Percentiles rank a stretch among this genome's conserved stretches.
Evolutionary conservation across 1,140 invertebrate genomes (phyloP).

Genomic region (Drosophila nikananu): DNA sequence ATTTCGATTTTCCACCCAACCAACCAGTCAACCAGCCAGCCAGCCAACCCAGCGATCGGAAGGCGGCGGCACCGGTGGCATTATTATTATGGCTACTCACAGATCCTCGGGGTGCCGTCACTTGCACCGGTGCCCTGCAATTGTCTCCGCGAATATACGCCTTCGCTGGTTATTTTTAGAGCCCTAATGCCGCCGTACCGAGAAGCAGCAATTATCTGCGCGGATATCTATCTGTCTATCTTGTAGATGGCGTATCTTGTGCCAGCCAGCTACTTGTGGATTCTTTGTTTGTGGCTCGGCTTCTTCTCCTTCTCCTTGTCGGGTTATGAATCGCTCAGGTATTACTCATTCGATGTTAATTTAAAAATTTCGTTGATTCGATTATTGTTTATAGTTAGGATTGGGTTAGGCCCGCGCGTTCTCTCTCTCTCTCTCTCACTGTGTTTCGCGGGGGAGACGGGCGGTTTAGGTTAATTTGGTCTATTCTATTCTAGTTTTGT

Average conservation of each 20-base stretch:
- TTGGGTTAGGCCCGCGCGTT: slow-evolving; percentile 23
- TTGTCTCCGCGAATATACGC: slow-evolving; percentile 37
- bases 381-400: slow-evolving; percentile 68
- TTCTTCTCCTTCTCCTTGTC: neutral
- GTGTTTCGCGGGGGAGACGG: neutral
- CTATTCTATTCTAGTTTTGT: slow-evolving; percentile 49
- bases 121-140: slow-evolving; percentile 40
- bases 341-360: slow-evolving; percentile 49
- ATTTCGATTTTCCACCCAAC: slow-evolving; percentile 43
- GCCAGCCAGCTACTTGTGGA: slow-evolving; percentile 71
- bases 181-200: slow-evolving; percentile 37
- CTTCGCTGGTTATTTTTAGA: slow-evolving; percentile 35
- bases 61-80: neutral
- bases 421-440: neutral
- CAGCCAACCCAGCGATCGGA: slow-evolving; percentile 9
- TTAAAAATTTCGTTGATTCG: slow-evolving; percentile 53
- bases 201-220: slow-evolving; percentile 44
- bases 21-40: neutral
- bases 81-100: slow-evolving; percentile 34
- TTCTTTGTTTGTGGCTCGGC: slow-evolving; percentile 45
- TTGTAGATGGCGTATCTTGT: slow-evolving; percentile 14
- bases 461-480: slow-evolving; percentile 53
- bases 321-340: slow-evolving; percentile 48
- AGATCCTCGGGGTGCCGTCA: slow-evolving; percentile 39
- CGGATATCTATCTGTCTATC: slow-evolving; percentile 57